Percentiles rank a stretch among this genome's conserved stretches.
Conservation (phyloP, 2,113 vertebrate genomes). For the Panthera uncia region DNA sequence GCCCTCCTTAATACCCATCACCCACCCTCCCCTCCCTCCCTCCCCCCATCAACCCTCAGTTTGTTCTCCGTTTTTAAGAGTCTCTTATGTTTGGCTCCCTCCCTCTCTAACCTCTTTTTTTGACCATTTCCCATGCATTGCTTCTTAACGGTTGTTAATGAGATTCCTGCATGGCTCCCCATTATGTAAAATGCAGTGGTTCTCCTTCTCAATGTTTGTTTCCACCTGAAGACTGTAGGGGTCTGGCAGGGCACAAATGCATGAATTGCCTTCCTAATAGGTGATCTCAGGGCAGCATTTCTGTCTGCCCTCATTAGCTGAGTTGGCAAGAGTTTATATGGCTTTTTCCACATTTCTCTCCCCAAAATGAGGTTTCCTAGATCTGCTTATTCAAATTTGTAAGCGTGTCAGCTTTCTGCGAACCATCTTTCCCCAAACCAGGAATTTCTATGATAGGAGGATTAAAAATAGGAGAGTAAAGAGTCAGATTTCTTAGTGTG, state of each 20-base stretch:
- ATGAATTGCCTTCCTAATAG: not conserved
- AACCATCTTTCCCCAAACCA: not conserved
- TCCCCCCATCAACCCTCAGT: too few species aligned
- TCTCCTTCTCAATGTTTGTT: not conserved
- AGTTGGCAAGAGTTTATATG: not conserved
- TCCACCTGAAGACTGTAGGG: not conserved
- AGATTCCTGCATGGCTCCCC: not conserved
- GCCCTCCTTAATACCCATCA: too few species aligned
- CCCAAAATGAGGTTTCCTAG: not conserved
- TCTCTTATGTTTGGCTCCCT: too few species aligned
- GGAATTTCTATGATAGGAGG: not conserved
- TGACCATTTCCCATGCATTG: not conserved
- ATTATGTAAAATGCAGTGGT: not conserved
- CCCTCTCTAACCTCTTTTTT: too few species aligned
- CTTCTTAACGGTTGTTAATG: not conserved
- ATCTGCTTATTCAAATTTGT: not conserved
- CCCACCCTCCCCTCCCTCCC: too few species aligned
- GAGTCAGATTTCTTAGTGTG: not conserved
- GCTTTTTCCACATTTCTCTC: not conserved
- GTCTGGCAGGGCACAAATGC: rapidly evolving
- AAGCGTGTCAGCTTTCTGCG: not conserved
- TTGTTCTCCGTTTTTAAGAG: too few species aligned
- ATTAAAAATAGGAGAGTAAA: not conserved
- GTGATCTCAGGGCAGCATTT: too few species aligned
- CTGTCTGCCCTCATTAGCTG: not conserved